Percentiles rank a stretch among this genome's conserved stretches.
phyloP scores from a whole-genome alignment of 1,140 invertebrate genomes.

The Halictus rubicundus region DNA sequence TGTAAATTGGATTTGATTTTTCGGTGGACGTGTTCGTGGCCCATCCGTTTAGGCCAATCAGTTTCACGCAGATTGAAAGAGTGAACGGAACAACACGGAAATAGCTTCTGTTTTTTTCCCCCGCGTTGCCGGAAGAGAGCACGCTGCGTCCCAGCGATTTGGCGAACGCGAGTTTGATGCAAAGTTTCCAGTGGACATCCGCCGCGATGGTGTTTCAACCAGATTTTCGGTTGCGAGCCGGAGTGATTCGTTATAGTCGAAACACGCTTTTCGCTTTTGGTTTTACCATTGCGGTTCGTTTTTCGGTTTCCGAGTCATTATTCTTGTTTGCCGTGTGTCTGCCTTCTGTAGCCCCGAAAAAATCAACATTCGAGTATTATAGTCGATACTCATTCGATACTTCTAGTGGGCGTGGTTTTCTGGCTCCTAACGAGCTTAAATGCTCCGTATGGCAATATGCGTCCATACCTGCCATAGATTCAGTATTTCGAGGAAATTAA shows the following conservation, averaged over 20 bases:
- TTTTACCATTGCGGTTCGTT: slow-evolving; percentile 7
- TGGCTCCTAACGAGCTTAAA: no score
- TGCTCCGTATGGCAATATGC: no score
- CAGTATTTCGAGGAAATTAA: no score
- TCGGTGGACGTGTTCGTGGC: not conserved
- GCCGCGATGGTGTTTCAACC: not conserved
- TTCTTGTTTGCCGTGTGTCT: no score
- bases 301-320: not conserved
- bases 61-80: not conserved
- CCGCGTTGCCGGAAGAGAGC: not conserved
- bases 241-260: slow-evolving; percentile 23
- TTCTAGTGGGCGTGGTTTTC: no score
- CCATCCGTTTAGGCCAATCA: not conserved
- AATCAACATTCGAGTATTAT: no score
- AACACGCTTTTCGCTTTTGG: slow-evolving; percentile 11
- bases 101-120: not conserved
- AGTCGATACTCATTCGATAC: no score
- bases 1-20: not conserved
- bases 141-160: not conserved
- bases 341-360: no score
- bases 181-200: slow-evolving; percentile 14
- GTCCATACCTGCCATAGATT: no score
- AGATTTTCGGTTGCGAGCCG: not conserved
- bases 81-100: not conserved
- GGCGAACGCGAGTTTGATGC: not conserved